Percentiles rank a stretch among this genome's conserved stretches.
Evolutionary conservation across 2,113 vertebrate genomes (phyloP).

Genomic region (Scophthalmus maximus): DNA sequence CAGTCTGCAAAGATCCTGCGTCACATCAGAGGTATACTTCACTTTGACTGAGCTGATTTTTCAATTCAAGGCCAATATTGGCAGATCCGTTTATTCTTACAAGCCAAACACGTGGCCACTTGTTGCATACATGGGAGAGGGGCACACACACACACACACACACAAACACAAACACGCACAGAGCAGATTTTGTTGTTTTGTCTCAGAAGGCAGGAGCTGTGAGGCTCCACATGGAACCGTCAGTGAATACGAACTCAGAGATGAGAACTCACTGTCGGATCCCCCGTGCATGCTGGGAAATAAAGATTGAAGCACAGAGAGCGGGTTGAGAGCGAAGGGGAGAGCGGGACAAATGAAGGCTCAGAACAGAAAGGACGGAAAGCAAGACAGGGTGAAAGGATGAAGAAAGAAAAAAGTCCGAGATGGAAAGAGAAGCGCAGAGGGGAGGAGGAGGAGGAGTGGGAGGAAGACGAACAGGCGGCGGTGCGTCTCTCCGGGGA

Average conservation of each 20-base stretch:
- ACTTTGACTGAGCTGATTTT: constrained; percentile 39
- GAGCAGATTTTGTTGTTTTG: constrained; percentile 66
- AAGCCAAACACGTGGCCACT: constrained; percentile 37
- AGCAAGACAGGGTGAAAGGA: constrained; percentile 31
- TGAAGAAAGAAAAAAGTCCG: constrained; percentile 22
- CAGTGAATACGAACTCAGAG: constrained; percentile 64
- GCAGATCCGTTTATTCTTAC: constrained; percentile 42
- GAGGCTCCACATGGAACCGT: constrained; percentile 68
- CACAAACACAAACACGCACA: constrained; percentile 25
- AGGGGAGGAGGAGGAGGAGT: not conserved
- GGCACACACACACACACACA: constrained; percentile 25
- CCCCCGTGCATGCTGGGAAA: constrained; percentile 68
- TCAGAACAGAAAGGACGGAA: constrained; percentile 18
- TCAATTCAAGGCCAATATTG: constrained; percentile 59
- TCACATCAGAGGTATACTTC: constrained; percentile 28
- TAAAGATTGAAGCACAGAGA: constrained; percentile 54
- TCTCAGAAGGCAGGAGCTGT: constrained; percentile 54
- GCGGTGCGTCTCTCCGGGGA: constrained; percentile 79
- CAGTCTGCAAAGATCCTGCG: constrained; percentile 45
- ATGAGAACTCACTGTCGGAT: constrained; percentile 56
- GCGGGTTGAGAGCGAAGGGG: constrained; percentile 15
- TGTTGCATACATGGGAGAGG: constrained; percentile 9
- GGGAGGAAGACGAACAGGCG: constrained; percentile 22
- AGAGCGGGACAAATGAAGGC: constrained; percentile 25
- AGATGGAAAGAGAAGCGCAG: constrained; percentile 32